phyloP scores from a whole-genome alignment of 2,113 vertebrate genomes.

The Sigmodon hispidus region DNA sequence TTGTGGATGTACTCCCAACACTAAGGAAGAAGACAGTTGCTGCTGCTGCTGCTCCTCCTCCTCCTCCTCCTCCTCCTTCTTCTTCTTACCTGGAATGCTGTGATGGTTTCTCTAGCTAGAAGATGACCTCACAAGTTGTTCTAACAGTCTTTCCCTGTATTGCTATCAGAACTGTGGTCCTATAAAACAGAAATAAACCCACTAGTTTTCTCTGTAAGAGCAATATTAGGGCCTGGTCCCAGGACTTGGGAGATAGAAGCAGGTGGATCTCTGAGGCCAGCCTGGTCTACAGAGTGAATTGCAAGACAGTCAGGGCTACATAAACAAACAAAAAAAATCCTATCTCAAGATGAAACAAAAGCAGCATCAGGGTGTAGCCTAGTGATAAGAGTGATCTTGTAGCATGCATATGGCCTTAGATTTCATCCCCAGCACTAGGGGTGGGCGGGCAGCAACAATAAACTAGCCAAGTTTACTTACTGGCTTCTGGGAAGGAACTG shows the following conservation, averaged over 20 bases:
- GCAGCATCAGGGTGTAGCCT: neutral
- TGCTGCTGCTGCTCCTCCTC: too few relatives aligned
- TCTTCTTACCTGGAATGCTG: slow-evolving; percentile 3
- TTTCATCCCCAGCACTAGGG: neutral
- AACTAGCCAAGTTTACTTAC: too few relatives aligned
- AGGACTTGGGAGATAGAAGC: neutral
- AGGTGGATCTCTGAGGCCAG: neutral
- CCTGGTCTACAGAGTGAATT: neutral
- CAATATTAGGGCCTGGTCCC: neutral
- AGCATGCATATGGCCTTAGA: neutral
- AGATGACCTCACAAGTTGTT: neutral
- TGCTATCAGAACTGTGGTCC: slow-evolving; percentile 4
- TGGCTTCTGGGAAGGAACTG: neutral
- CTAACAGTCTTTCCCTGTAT: neutral
- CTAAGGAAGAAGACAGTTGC: neutral
- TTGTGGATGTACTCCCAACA: neutral
- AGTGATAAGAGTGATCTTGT: neutral
- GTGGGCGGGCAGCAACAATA: neutral
- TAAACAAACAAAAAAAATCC: neutral
- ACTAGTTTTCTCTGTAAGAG: slow-evolving; percentile 28
- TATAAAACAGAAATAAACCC: neutral
- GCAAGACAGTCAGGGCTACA: neutral
- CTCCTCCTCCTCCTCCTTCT: too few relatives aligned
- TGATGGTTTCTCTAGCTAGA: slow-evolving; percentile 13
- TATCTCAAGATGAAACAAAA: neutral